Percentiles rank a stretch among this genome's conserved stretches.
Conservation (phyloP, 2,113 vertebrate genomes). For the Lepus europaeus region DNA sequence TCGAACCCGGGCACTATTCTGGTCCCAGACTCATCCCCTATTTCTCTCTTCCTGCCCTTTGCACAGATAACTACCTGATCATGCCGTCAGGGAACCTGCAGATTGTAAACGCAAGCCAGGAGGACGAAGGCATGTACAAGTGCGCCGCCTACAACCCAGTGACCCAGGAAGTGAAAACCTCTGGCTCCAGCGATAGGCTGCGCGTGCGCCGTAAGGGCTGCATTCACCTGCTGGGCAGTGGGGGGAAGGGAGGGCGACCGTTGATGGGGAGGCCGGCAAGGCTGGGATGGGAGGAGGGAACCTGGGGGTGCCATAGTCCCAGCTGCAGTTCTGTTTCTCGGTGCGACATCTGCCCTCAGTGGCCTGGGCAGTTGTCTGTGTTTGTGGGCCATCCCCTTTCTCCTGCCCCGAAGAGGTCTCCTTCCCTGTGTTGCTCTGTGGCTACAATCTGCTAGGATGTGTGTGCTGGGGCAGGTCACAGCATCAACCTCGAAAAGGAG, state of each 20-base stretch:
- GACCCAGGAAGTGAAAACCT: conserved; percentile 98
- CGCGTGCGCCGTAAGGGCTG: conserved; percentile 95
- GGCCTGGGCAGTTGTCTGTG: fast-evolving
- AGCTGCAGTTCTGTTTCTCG: neutral
- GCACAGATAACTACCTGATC: conserved; percentile 97
- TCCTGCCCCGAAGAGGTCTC: neutral
- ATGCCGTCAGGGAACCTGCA: conserved; percentile 99
- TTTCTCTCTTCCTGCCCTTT: neutral
- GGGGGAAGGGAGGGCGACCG: too few relatives aligned
- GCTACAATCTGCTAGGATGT: neutral
- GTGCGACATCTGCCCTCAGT: neutral
- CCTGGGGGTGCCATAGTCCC: too few relatives aligned
- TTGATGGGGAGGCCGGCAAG: neutral
- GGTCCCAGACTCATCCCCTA: neutral
- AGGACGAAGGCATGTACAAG: conserved; percentile 97
- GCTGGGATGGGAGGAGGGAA: neutral
- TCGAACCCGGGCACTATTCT: neutral
- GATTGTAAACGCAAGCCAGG: conserved; percentile 96
- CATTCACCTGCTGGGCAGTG: neutral
- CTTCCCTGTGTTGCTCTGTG: neutral
- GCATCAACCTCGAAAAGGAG: too few relatives aligned
- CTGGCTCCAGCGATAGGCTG: conserved; percentile 94
- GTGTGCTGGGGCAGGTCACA: neutral
- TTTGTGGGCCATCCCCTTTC: too few relatives aligned
- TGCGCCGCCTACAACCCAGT: conserved; percentile 98